Conservation (phyloP, 2,797 vertebrate species). For the Coregonus sp. region DNA sequence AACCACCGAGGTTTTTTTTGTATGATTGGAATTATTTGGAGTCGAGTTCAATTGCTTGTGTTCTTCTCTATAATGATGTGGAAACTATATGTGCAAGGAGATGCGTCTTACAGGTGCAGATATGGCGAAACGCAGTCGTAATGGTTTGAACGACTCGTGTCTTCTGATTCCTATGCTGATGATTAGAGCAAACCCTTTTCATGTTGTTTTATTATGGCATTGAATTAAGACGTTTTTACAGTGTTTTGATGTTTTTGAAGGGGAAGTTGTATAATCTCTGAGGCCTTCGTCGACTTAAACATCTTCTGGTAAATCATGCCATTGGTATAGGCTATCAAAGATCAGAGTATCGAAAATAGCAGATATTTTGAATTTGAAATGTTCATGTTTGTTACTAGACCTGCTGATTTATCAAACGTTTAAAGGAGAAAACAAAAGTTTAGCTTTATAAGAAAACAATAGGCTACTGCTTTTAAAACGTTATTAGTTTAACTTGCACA, state of each 20-base stretch:
- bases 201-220: not conserved
- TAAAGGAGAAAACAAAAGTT: not conserved
- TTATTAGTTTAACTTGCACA: not conserved
- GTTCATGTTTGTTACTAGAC: not conserved
- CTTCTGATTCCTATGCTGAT: conserved; percentile 26
- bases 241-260: not conserved
- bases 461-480: not conserved
- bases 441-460: not conserved
- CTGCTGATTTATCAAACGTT: not conserved
- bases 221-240: conserved; percentile 19
- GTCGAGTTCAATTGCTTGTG: conserved; percentile 18
- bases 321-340: not conserved
- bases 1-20: conserved; percentile 11
- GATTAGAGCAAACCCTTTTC: conserved; percentile 1
- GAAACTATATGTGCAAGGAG: conserved; percentile 38
- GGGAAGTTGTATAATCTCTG: not conserved
- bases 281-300: not conserved
- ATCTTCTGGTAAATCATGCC: not conserved
- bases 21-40: conserved; percentile 23
- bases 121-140: conserved; percentile 63
- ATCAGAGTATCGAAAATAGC: not conserved
- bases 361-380: not conserved
- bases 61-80: conserved; percentile 4
- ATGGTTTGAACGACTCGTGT: conserved; percentile 52
- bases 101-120: conserved; percentile 76